Percentiles rank a stretch among this genome's conserved stretches.
Evolutionary conservation across 2,888 invertebrate genomes (phyloP).

Genomic region (Petrolisthes cinctipes): DNA sequence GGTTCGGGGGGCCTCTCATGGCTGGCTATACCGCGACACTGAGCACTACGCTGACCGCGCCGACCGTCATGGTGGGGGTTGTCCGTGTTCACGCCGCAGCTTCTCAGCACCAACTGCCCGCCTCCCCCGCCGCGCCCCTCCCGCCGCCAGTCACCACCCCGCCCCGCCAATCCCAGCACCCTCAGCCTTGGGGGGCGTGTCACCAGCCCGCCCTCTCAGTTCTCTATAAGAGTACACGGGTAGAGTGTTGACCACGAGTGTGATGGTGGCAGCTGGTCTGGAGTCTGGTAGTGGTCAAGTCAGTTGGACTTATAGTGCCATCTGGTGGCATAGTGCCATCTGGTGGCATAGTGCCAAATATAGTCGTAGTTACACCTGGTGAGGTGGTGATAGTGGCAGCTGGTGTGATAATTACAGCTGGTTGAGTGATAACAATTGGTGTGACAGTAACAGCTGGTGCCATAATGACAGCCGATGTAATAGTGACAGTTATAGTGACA

Average conservation of each 20-base stretch:
- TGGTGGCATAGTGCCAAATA: no score
- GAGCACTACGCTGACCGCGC: slow-evolving; percentile 35
- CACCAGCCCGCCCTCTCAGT: slow-evolving; percentile 15
- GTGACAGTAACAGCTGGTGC: no score
- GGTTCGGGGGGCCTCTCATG: slow-evolving; percentile 52
- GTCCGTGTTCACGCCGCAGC: slow-evolving; percentile 52
- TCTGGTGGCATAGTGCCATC: no score
- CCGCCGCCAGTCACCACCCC: slow-evolving; percentile 22
- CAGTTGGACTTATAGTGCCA: background rate
- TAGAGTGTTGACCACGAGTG: background rate
- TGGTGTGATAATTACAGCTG: no score
- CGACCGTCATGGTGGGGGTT: slow-evolving; percentile 31
- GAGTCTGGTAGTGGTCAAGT: background rate
- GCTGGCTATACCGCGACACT: slow-evolving; percentile 42
- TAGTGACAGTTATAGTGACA: no score
- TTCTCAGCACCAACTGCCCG: slow-evolving; percentile 48
- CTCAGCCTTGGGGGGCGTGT: slow-evolving; percentile 33
- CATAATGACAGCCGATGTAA: no score
- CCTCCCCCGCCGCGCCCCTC: slow-evolving; percentile 21
- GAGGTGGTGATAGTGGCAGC: no score
- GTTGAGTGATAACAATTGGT: no score
- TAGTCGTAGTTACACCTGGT: no score
- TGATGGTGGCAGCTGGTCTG: background rate
- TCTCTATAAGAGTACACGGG: background rate
- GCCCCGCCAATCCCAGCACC: slow-evolving; percentile 1